Base-by-base conservation (phyloP, 2,888 invertebrate species). In the Seira sanloemensis region DNA sequence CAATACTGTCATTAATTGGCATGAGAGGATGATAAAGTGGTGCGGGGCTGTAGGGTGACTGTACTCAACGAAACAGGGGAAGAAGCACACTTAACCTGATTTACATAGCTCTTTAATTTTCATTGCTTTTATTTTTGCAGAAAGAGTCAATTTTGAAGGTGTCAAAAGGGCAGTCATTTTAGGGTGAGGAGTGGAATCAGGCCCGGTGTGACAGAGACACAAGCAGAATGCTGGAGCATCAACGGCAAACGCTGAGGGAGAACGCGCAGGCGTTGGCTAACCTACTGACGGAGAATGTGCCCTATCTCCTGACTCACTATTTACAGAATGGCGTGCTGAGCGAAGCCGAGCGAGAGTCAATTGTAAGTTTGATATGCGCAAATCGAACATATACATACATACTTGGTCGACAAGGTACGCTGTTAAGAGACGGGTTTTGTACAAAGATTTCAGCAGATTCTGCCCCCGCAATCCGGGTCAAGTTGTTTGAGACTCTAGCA, bases 261-360 rank as follows among this genome's bases (percentile, higher is more conserved):
- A 80, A 85, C 62, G 72, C 77, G 5, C 58, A 24, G 27, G 16
- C 21, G 25, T 58, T 85, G 46, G 85, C 82, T 16, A 26, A 82
- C 24, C 37, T 81, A 21, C 25, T 85, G 2, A 85, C 82, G 9
- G 68, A 72, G 12, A 82, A 85, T 37, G 69, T 82, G 4, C 78
- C 72, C 0, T 73, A 26, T 18, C 23, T 85, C 1, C 12, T 85
- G n/a, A n/a, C 27, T 1, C 27, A 75, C 27, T 78, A 78, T n/a
- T 12, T 72, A 9, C 37, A 82, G 46, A 78, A 71, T 77, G 81
- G 66, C 0, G 69, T 78, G 0, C 5, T 85, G 19, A 69, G 50
- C 16, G 78, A 77, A 18, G 66, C 46, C 0, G 85, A 85, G n/a
- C 66, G 58, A 16, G 78, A 78, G 71, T 73, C 67, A 46, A 78